Conservation (phyloP, 2,888 invertebrate species). For the Diloba caeruleocephala region DNA sequence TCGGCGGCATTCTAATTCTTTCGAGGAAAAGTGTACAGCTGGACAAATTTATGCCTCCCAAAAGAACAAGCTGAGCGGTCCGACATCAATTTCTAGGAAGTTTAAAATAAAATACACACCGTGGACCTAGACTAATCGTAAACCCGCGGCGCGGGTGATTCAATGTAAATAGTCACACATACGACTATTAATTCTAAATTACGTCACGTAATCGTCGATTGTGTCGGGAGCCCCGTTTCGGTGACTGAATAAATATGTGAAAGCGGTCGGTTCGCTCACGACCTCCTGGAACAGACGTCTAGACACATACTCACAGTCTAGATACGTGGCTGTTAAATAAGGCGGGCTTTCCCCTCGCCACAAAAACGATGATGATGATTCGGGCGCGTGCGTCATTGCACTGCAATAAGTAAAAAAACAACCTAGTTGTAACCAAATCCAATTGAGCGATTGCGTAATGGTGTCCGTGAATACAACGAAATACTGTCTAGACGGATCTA, state of each 20-base stretch:
- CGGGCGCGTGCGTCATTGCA: constrained; percentile 54
- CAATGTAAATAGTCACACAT: constrained; percentile 63
- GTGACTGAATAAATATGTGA: constrained; percentile 78
- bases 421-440: constrained; percentile 49
- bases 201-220: constrained; percentile 74
- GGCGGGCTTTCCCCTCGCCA: constrained; percentile 75
- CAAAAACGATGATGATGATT: constrained; percentile 58
- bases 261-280: constrained; percentile 77
- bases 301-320: constrained; percentile 85
- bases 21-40: constrained; percentile 28
- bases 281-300: constrained; percentile 85
- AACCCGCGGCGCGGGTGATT: constrained; percentile 52
- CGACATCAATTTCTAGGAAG: constrained; percentile 48
- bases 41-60: constrained; percentile 31
- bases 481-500: constrained; percentile 43
- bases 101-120: constrained; percentile 53
- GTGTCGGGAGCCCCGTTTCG: constrained; percentile 67
- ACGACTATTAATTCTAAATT: constrained; percentile 71
- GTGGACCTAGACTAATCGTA: constrained; percentile 43
- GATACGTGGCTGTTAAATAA: constrained; percentile 77
- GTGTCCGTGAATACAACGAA: constrained; percentile 28
- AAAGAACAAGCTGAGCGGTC: constrained; percentile 38
- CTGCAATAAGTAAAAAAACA: constrained; percentile 55
- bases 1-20: constrained; percentile 17
- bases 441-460: constrained; percentile 52